A percentile compares a stretch with the other conserved stretches of the same genome.
Conservation (phyloP, 2,797 vertebrate genomes). For the Rhynchotus rufescens region DNA sequence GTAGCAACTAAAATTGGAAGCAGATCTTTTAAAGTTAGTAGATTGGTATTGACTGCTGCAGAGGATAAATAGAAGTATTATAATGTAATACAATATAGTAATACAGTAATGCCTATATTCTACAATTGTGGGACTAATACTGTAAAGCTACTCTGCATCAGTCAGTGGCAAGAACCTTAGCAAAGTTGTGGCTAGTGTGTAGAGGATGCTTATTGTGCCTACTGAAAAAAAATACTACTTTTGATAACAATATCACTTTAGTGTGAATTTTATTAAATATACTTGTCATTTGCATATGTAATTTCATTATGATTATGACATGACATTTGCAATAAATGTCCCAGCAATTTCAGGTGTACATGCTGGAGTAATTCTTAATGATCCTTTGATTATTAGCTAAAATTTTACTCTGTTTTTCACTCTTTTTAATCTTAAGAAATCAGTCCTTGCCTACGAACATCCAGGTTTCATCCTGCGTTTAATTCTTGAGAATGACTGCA, state of each 20-base stretch:
- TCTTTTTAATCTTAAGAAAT: conserved; percentile 67
- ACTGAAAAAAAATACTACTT: neutral
- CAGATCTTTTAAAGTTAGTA: neutral
- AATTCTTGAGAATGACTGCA: conserved; percentile 80
- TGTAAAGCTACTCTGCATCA: neutral
- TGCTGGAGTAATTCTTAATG: neutral
- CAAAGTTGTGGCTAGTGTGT: neutral
- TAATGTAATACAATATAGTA: neutral
- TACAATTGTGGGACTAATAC: neutral
- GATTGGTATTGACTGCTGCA: neutral
- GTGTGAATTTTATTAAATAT: neutral
- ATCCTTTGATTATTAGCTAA: neutral
- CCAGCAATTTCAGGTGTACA: neutral
- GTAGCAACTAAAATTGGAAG: neutral
- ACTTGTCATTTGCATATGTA: neutral
- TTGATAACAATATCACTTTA: neutral
- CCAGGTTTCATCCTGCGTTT: conserved; percentile 87
- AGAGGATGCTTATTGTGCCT: neutral
- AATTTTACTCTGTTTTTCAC: neutral
- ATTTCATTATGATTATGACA: neutral
- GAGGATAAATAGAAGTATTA: neutral
- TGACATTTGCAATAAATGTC: neutral
- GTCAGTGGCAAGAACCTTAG: neutral
- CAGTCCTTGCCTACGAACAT: conserved; percentile 80
- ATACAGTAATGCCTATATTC: neutral